Evolutionary conservation across 2,113 vertebrate genomes (phyloP).

Genomic region (Morphnarchus princeps): DNA sequence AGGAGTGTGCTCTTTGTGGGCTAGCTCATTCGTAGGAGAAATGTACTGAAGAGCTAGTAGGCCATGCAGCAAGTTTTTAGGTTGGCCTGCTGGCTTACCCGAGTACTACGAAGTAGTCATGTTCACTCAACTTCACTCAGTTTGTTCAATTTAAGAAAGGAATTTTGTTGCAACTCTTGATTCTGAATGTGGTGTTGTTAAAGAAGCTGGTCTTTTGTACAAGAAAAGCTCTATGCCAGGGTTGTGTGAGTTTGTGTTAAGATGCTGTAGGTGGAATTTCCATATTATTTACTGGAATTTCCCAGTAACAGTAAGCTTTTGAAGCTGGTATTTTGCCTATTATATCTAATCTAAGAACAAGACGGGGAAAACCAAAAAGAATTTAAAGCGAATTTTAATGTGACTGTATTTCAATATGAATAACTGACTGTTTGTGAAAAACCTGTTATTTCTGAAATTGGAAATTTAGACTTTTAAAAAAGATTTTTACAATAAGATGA

Average conservation of each 20-base stretch:
- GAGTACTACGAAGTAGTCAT: fast-evolving
- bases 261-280: not conserved
- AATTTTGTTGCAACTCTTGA: not conserved
- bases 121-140: not conserved
- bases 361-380: slow-evolving; percentile 8
- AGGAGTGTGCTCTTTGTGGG: not conserved
- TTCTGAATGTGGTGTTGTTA: not conserved
- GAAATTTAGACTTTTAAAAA: not conserved
- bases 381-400: not conserved
- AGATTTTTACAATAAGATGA: not conserved
- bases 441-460: not conserved
- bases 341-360: not conserved
- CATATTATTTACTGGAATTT: slow-evolving; percentile 30
- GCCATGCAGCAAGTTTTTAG: not conserved
- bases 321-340: not conserved
- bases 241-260: not conserved
- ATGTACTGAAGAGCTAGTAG: not conserved
- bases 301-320: not conserved
- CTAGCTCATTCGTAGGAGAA: not conserved
- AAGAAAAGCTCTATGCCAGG: not conserved
- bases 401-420: not conserved
- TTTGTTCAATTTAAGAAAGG: not conserved
- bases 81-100: not conserved
- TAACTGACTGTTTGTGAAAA: not conserved
- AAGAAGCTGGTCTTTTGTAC: not conserved